Evolutionary conservation across 2,113 vertebrate species (phyloP).

Genomic region (Poeciliopsis prolifica): DNA sequence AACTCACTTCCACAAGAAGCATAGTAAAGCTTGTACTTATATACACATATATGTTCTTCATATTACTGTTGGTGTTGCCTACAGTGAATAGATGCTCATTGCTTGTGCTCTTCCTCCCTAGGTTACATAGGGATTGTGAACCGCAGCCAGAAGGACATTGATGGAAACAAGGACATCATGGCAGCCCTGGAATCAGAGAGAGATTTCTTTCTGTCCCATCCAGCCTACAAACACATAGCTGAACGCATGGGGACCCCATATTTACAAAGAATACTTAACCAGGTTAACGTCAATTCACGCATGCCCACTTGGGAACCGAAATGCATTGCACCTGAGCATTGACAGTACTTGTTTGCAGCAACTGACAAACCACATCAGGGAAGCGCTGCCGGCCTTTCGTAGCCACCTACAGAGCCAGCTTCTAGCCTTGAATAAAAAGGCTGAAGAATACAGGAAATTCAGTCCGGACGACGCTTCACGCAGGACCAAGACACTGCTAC

Average conservation of each 20-base stretch:
- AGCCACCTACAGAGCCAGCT: constrained; percentile 86
- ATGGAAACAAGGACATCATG: constrained; percentile 86
- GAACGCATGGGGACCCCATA: constrained; percentile 84
- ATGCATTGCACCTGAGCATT: neutral
- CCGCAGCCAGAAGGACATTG: constrained; percentile 89
- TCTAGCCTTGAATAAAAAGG: constrained; percentile 87
- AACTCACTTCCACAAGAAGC: constrained; percentile 74
- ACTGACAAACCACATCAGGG: constrained; percentile 94
- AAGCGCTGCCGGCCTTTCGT: constrained; percentile 86
- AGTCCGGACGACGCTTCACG: constrained; percentile 86
- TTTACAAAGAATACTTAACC: constrained; percentile 85
- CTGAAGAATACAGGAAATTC: constrained; percentile 85
- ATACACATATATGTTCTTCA: constrained; percentile 13
- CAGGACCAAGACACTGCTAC: constrained; percentile 89
- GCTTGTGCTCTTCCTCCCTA: constrained; percentile 52
- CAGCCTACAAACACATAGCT: constrained; percentile 85
- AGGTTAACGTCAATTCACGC: constrained; percentile 58
- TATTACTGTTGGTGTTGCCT: neutral
- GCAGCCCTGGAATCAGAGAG: constrained; percentile 82
- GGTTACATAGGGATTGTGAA: constrained; percentile 88
- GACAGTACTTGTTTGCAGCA: constrained; percentile 78
- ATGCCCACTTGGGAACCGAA: neutral
- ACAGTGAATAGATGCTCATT: constrained; percentile 3
- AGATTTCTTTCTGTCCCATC: constrained; percentile 81
- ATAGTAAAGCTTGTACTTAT: constrained; percentile 23